Conservation (phyloP, 2,113 vertebrate genomes). For the Campylomormyrus tamandua region DNA sequence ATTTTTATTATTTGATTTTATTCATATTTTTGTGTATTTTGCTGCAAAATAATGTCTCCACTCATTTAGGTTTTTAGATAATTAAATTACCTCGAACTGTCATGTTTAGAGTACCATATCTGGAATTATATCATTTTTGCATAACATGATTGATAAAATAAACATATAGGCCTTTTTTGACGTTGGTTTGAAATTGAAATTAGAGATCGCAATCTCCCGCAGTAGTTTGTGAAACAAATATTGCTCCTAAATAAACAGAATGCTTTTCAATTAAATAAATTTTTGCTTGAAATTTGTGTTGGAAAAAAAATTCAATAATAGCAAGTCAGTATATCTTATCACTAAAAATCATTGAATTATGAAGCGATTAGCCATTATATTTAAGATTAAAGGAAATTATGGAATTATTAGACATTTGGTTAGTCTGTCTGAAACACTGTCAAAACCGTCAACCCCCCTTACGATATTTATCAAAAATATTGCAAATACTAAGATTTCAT, state of each 20-base stretch:
- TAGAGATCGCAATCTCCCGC: background rate
- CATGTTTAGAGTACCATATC: background rate
- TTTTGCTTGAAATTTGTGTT: background rate
- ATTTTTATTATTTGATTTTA: background rate
- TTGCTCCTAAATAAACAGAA: background rate
- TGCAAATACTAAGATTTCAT: slow-evolving; percentile 20
- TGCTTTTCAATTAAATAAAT: background rate
- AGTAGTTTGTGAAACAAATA: background rate
- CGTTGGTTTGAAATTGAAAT: background rate
- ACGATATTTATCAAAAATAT: slow-evolving; percentile 42
- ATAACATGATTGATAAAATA: background rate
- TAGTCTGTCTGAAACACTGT: slow-evolving; percentile 32
- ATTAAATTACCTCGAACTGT: background rate
- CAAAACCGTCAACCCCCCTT: slow-evolving; percentile 36
- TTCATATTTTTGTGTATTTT: background rate
- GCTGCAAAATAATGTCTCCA: background rate
- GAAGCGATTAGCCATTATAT: background rate
- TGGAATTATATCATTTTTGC: background rate
- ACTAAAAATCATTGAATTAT: background rate
- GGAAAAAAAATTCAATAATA: background rate
- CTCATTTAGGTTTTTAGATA: background rate
- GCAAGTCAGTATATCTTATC: background rate
- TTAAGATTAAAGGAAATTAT: slow-evolving; percentile 18
- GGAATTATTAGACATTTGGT: slow-evolving; percentile 34
- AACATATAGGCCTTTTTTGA: background rate